phyloP scores from a whole-genome alignment of 2,888 invertebrate species.

The Cinara cedri region DNA sequence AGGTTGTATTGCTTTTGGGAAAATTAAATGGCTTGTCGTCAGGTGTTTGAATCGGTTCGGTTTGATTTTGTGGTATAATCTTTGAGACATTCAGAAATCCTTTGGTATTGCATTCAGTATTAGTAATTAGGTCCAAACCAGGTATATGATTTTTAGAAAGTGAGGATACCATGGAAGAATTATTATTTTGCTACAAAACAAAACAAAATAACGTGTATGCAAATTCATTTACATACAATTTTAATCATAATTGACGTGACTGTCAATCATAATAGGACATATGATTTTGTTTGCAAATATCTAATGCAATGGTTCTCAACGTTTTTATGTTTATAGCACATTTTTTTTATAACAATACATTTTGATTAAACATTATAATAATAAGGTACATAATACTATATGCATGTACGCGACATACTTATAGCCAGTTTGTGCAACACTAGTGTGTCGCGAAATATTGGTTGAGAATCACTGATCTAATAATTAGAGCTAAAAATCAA shows the following conservation, averaged over 20 bases:
- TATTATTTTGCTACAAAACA: conserved; percentile 9
- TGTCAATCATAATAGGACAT: background rate
- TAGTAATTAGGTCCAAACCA: conserved; percentile 72
- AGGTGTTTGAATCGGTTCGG: conserved; percentile 58
- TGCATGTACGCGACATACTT: too few species aligned
- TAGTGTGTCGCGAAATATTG: too few species aligned
- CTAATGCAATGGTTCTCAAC: too few species aligned
- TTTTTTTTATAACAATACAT: too few species aligned
- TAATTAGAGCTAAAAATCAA: too few species aligned
- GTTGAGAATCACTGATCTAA: too few species aligned
- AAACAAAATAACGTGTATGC: background rate
- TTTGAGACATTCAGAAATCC: conserved; percentile 36
- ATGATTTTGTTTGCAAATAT: background rate
- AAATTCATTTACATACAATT: too few species aligned
- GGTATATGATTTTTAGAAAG: conserved; percentile 69
- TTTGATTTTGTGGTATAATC: conserved; percentile 56
- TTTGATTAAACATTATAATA: too few species aligned
- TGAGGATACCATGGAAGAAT: conserved; percentile 15
- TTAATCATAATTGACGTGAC: background rate
- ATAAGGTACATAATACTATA: too few species aligned
- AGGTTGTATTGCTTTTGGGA: conserved; percentile 38
- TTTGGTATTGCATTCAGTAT: conserved; percentile 38
- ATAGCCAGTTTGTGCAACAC: too few species aligned
- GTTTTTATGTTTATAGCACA: too few species aligned
- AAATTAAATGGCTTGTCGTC: conserved; percentile 59